A percentile compares a stretch with the other conserved stretches of the same genome.
Conservation (phyloP, 2,113 vertebrate species). For the Tichodroma muraria region DNA sequence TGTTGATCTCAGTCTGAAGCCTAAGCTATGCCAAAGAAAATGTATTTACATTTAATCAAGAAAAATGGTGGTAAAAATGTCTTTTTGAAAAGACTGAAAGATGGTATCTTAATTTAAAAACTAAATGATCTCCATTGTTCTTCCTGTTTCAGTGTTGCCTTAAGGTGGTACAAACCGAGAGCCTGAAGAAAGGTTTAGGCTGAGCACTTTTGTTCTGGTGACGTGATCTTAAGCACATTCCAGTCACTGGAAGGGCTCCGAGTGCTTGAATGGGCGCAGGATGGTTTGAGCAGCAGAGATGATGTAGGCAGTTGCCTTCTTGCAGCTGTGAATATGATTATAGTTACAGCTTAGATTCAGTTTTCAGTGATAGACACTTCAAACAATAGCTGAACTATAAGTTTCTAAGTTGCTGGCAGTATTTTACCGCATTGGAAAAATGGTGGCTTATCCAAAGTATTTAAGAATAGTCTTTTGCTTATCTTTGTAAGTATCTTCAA, state of each 20-base stretch:
- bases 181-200: not conserved
- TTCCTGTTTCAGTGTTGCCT: not conserved
- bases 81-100: not conserved
- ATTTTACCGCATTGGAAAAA: not conserved
- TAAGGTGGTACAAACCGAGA: not conserved
- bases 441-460: not conserved
- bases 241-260: not conserved
- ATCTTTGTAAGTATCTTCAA: not conserved
- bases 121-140: not conserved
- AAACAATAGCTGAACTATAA: not conserved
- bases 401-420: not conserved
- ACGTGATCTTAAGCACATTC: not conserved
- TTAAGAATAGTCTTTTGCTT: not conserved
- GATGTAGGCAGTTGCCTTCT: not conserved
- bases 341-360: not conserved
- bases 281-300: not conserved
- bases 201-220: not conserved
- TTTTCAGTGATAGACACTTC: not conserved
- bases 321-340: not conserved
- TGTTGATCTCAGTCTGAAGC: not conserved
- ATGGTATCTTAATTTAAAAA: constrained; percentile 3
- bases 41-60: constrained; percentile 19
- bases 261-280: not conserved
- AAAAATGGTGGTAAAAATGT: not conserved
- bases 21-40: constrained; percentile 2